Base-by-base conservation (phyloP, 1,140 invertebrate genomes). In the Bombyx mandarina region DNA sequence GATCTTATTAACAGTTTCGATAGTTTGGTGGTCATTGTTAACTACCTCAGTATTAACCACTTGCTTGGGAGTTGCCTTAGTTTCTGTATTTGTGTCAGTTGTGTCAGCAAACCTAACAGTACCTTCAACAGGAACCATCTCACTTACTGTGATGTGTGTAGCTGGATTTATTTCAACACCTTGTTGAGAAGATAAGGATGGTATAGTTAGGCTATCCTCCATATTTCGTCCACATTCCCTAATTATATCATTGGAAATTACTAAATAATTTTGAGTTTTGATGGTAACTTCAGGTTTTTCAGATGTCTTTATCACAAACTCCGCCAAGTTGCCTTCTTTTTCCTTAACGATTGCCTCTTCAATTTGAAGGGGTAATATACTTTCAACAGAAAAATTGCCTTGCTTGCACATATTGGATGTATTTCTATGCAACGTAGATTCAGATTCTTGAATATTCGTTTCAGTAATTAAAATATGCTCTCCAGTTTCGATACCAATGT, bases 61-160 rank as follows among this genome's bases (percentile, higher is more conserved):
- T 57, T 75, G 65, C 12, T 59, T 65, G 43, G 45, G 6, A 45
- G 45, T 18, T n/a, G 66, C 70, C 50, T 61, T 70, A 68, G 73
- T 68, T 57, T 64, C 58, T 60, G 67, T 72, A 52, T 45, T 47
- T 56, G 35, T 45, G 22, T 62, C 56, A 35, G 2, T 59, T 74
- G 55, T 43, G 58, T 18, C 26, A 80, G 58, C 26, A 49, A 43
- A n/a, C 69, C 64, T 56, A 64, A 35, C 4, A 35, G 26, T 50
- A 47, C 77, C 66, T 69, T 84, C 79, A 22, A 77, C 57, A n/a
- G 65, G 61, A 49, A 82, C 59, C n/a, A 69, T 79, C 62, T 79
- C 75, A 61, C 67, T 69, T 35, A 80, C 89, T 47, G 74, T 81
- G 42, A 88, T 65, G 60, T 82, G 79, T 22, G 62, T 67, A 57